A percentile compares a stretch with the other conserved stretches of the same genome.
phyloP scores from a whole-genome alignment of 2,113 vertebrate species.

The Scomber colias region DNA sequence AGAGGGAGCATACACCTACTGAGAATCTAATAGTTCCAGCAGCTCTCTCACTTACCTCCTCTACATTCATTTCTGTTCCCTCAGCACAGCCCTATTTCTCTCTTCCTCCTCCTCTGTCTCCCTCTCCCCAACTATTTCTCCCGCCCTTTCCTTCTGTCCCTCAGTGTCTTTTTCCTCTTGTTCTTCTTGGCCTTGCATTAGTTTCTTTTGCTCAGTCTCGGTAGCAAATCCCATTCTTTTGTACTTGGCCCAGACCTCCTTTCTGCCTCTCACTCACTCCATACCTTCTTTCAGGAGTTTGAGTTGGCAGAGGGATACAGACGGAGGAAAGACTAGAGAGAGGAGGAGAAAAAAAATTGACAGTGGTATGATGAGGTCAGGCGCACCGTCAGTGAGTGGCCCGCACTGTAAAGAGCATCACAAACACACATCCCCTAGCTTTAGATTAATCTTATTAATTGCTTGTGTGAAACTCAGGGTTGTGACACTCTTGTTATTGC shows the following conservation, averaged over 20 bases:
- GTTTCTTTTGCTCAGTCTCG: slow-evolving; percentile 53
- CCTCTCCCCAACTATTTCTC: slow-evolving; percentile 28
- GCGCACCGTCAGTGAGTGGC: background rate
- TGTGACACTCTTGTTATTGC: slow-evolving; percentile 83
- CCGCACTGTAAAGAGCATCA: slow-evolving; percentile 20
- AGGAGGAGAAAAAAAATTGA: background rate
- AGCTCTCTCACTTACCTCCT: slow-evolving; percentile 64
- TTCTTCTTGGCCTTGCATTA: slow-evolving; percentile 51
- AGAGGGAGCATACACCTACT: slow-evolving; percentile 35
- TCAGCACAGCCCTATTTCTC: slow-evolving; percentile 66
- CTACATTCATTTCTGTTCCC: slow-evolving; percentile 73
- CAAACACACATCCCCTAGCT: slow-evolving; percentile 52
- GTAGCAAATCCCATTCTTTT: slow-evolving; percentile 64
- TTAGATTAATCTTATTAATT: slow-evolving; percentile 76
- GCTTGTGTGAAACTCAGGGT: slow-evolving; percentile 62
- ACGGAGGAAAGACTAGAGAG: background rate
- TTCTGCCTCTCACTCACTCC: slow-evolving; percentile 7
- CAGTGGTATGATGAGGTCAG: slow-evolving; percentile 22
- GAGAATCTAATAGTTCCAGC: slow-evolving; percentile 68
- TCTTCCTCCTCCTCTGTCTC: slow-evolving; percentile 36
- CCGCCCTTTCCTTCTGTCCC: slow-evolving; percentile 22
- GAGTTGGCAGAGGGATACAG: slow-evolving; percentile 38
- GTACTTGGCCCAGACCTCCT: slow-evolving; percentile 42
- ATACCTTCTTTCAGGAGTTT: slow-evolving; percentile 51
- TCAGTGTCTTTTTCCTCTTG: slow-evolving; percentile 26